Conservation (phyloP, 2,888 invertebrate genomes). For the Orchestes rusci region DNA sequence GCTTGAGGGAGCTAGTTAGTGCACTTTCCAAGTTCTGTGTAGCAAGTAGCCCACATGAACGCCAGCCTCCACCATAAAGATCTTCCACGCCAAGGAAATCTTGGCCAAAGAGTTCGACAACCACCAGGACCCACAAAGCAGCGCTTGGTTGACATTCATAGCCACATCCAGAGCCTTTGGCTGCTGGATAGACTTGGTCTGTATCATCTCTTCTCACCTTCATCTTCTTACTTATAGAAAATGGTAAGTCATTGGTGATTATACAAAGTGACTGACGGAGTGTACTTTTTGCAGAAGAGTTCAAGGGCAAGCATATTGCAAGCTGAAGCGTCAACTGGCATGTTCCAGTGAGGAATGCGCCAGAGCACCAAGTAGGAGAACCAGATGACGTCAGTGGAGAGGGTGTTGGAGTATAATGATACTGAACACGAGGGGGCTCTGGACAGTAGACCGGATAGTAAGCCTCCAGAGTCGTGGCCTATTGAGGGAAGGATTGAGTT, state of each 20-base stretch:
- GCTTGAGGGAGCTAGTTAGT: constrained; percentile 63
- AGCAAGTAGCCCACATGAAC: constrained; percentile 76
- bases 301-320: constrained; percentile 43
- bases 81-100: constrained; percentile 74
- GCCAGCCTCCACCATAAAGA: constrained; percentile 86
- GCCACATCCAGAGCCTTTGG: constrained; percentile 89
- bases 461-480: constrained; percentile 70
- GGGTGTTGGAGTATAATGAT: constrained; percentile 49
- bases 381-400: constrained; percentile 87
- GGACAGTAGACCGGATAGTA: constrained; percentile 56
- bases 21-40: neutral
- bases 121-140: constrained; percentile 79
- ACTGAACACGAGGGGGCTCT: constrained; percentile 38
- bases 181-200: constrained; percentile 84
- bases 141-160: constrained; percentile 88
- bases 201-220: constrained; percentile 79
- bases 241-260: constrained; percentile 39
- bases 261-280: neutral
- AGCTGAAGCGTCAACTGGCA: constrained; percentile 43
- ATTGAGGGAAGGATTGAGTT: constrained; percentile 62
- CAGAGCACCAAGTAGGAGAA: constrained; percentile 50
- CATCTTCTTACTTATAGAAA: constrained; percentile 68
- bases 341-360: constrained; percentile 84
- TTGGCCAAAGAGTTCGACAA: constrained; percentile 74
- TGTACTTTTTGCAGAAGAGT: constrained; percentile 34